Conservation (phyloP, 2,113 vertebrate genomes). For the Bungarus multicinctus region DNA sequence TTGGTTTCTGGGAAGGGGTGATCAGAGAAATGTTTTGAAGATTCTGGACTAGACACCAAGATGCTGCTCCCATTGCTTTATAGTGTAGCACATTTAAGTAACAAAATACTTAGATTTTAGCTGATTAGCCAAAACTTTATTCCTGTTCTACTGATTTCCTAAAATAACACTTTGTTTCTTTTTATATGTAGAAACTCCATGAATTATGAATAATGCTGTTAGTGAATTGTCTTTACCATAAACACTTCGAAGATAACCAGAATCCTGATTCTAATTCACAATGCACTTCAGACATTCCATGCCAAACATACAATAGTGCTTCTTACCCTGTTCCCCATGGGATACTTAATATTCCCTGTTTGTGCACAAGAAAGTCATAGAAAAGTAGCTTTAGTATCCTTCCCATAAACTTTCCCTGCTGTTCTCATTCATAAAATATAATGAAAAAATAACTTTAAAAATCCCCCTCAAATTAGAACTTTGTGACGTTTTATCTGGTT, state of each 20-base stretch:
- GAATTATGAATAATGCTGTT: background rate
- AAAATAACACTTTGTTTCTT: background rate
- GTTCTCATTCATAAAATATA: background rate
- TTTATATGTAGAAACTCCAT: background rate
- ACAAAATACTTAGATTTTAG: background rate
- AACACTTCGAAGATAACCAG: background rate
- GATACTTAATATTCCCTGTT: background rate
- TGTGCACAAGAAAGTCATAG: background rate
- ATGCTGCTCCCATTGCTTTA: background rate
- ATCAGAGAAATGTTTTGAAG: background rate
- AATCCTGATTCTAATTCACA: background rate
- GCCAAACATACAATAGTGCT: background rate
- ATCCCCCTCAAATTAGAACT: background rate
- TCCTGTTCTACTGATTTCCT: background rate
- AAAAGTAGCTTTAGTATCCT: background rate
- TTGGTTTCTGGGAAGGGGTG: background rate
- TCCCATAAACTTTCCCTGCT: background rate
- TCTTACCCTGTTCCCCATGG: background rate
- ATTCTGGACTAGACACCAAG: background rate
- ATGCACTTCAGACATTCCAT: background rate
- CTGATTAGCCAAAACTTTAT: background rate
- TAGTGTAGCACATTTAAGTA: background rate
- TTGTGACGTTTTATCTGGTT: background rate
- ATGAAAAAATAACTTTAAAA: background rate
- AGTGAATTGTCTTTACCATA: background rate